Base-by-base conservation (phyloP, 2,888 invertebrate genomes). In the Eristalinus sepulchralis region DNA sequence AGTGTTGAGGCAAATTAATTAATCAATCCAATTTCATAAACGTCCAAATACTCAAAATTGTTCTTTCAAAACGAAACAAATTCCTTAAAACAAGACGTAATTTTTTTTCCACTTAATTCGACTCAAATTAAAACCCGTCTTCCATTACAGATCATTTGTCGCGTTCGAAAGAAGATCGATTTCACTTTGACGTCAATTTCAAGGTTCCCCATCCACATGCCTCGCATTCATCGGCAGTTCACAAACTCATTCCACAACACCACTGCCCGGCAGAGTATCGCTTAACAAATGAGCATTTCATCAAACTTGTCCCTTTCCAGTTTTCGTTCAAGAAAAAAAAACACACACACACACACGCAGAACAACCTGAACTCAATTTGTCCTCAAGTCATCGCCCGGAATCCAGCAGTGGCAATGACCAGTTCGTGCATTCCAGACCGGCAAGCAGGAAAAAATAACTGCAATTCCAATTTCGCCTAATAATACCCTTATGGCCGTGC, bases 401-500 rank as follows among this genome's bases (percentile, higher is more conserved):
- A 81, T 31, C 57, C 39, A 47, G 47, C 47, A 17, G 47, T 63
- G n/a, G 47, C 47, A 17, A 17, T 68, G n/a, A 27, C 62, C 67
- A 57, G 77, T 63, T 31, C 33, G 39, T 36, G 64, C 57, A 64
- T 53, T 67, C 81, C 71, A 64, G 64, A 27, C 27, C 5, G 27
- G 60, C 77, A 63, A 83, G 68, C 67, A 64, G 72, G 55, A 67
- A n/a, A 77, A 82, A 72, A 78, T 78, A 83, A 72, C 83, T 67
- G 71, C 77, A 24, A 83, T 73, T 63, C 68, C 73, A 63, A 5
- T 34, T 64, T 64, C 47, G 20, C 34, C 36, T 27, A 53, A 62
- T 39, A 71, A 72, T 55, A 77, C 71, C 39, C 53, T 62, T n/a
- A 73, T 83, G 78, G 78, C 78, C 78, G 78, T 73, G 68, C 60